Evolutionary conservation across 2,888 invertebrate genomes (phyloP).

Genomic region (Nemurella pictetii): DNA sequence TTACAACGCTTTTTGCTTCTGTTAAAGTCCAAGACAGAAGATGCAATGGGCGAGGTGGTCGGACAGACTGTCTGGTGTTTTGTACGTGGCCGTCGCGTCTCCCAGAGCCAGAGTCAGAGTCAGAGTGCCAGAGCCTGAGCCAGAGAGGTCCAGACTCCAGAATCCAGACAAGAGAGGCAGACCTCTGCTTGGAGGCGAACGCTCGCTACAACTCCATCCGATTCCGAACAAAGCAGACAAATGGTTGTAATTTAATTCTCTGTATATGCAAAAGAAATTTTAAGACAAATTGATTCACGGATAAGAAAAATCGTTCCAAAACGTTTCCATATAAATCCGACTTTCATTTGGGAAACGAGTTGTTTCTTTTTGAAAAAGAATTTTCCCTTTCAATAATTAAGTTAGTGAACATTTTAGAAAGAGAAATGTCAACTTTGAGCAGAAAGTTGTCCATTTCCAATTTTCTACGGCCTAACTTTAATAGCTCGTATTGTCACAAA

Average conservation of each 20-base stretch:
- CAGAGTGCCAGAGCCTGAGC: too few species aligned
- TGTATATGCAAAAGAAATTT: neutral
- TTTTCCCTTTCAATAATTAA: neutral
- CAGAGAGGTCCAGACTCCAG: too few species aligned
- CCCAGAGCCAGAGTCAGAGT: too few species aligned
- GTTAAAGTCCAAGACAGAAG: too few species aligned
- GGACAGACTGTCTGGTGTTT: too few species aligned
- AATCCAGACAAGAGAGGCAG: neutral
- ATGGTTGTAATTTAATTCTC: neutral
- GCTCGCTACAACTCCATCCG: neutral
- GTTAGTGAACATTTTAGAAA: neutral
- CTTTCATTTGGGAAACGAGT: neutral
- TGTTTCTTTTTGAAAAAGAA: neutral
- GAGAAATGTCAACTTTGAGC: neutral
- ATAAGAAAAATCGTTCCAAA: neutral
- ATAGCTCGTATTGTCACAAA: too few species aligned
- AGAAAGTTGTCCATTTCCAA: neutral
- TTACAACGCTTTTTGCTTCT: too few species aligned
- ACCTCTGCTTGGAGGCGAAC: neutral
- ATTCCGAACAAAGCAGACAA: neutral
- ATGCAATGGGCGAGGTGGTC: too few species aligned
- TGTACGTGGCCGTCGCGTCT: too few species aligned
- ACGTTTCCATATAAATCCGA: neutral
- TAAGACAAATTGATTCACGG: neutral
- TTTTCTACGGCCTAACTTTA: neutral